phyloP scores from a whole-genome alignment of 2,888 invertebrate genomes.

The Beris chalybata region DNA sequence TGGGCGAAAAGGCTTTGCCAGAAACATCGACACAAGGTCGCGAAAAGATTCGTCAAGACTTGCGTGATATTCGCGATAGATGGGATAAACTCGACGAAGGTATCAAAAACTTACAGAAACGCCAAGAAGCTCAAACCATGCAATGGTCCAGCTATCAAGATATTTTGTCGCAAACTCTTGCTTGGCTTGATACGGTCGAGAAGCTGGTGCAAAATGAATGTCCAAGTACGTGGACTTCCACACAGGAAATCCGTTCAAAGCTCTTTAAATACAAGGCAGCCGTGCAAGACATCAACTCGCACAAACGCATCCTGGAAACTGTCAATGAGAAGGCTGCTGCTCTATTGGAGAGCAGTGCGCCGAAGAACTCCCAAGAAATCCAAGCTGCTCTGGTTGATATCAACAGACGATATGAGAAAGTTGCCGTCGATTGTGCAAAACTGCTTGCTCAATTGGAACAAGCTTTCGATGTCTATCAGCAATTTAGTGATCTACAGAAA shows the following conservation, averaged over 20 bases:
- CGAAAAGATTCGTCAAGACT: slow-evolving; percentile 83
- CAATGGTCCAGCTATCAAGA: slow-evolving; percentile 87
- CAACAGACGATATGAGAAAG: slow-evolving; percentile 72
- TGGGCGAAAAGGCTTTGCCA: slow-evolving; percentile 87
- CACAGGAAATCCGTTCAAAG: slow-evolving; percentile 83
- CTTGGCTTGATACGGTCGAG: slow-evolving; percentile 87
- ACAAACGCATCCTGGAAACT: slow-evolving; percentile 87
- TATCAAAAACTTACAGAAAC: slow-evolving; percentile 80
- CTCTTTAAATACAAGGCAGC: slow-evolving; percentile 82
- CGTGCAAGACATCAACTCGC: slow-evolving; percentile 85
- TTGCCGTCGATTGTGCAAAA: slow-evolving; percentile 67
- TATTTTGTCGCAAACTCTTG: slow-evolving; percentile 75
- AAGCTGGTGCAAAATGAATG: slow-evolving; percentile 73
- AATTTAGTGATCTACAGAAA: slow-evolving; percentile 83
- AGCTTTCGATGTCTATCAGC: slow-evolving; percentile 78
- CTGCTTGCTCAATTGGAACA: slow-evolving; percentile 74
- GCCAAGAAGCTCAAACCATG: slow-evolving; percentile 78
- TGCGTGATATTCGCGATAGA: slow-evolving; percentile 76
- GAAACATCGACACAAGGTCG: slow-evolving; percentile 91
- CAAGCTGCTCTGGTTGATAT: slow-evolving; percentile 72
- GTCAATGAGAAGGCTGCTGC: slow-evolving; percentile 85
- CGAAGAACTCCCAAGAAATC: slow-evolving; percentile 61
- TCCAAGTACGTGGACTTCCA: slow-evolving; percentile 71
- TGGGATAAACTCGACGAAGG: slow-evolving; percentile 88
- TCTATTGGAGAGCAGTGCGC: slow-evolving; percentile 61